Evolutionary conservation across 2,113 vertebrate species (phyloP).

Genomic region (Paradoxurus hermaphroditus): DNA sequence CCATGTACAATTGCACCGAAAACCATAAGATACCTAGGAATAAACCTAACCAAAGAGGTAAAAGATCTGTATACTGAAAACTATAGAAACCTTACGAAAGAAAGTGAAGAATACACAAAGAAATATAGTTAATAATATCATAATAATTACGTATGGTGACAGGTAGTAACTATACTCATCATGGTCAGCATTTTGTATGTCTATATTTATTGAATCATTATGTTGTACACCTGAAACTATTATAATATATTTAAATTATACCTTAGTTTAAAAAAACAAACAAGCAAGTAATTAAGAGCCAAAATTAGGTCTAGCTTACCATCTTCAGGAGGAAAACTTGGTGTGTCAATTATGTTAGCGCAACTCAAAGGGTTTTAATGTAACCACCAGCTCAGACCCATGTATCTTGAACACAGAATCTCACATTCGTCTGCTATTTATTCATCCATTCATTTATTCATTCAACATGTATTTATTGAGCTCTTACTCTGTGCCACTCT

Average conservation of each 20-base stretch:
- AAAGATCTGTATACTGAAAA: no score
- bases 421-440: not conserved
- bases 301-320: not conserved
- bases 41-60: no score
- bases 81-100: no score
- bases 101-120: no score
- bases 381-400: not conserved
- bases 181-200: not conserved
- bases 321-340: not conserved
- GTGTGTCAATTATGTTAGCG: not conserved
- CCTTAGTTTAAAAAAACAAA: not conserved
- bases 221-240: not conserved
- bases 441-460: not conserved
- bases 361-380: not conserved
- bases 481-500: not conserved
- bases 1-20: no score
- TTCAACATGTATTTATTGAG: not conserved
- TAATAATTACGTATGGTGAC: not conserved
- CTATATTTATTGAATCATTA: not conserved
- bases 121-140: not conserved
- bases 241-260: not conserved
- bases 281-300: not conserved
- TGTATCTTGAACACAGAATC: not conserved
- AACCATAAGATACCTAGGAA: no score
- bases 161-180: not conserved